phyloP scores from a whole-genome alignment of 64 coral and sea anemone genomes.

The Cladopsammia gracilis region DNA sequence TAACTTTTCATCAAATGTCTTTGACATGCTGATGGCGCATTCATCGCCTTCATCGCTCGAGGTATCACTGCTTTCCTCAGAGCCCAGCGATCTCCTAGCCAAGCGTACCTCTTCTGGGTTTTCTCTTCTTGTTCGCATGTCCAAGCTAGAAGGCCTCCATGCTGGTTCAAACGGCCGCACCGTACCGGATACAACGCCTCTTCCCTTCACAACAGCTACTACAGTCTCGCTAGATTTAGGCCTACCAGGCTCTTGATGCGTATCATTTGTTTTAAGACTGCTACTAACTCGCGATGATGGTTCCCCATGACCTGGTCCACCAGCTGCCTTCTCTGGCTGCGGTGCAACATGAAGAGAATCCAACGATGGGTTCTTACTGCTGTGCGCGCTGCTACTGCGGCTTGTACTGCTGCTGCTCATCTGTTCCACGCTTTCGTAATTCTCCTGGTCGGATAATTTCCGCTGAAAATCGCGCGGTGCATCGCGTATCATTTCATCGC shows the following conservation, averaged over 20 bases:
- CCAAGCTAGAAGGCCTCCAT: constrained; percentile 84
- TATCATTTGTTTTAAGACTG: background rate
- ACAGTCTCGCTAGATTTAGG: constrained; percentile 67
- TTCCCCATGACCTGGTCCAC: constrained; percentile 37
- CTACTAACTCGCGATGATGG: background rate
- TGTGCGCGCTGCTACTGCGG: constrained; percentile 77
- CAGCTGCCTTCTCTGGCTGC: constrained; percentile 26
- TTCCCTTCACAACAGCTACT: constrained; percentile 76
- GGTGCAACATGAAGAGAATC: constrained; percentile 83
- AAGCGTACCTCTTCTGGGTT: constrained; percentile 67
- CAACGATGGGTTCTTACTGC: constrained; percentile 88
- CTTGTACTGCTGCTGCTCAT: constrained; percentile 83
- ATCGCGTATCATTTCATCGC: constrained; percentile 27
- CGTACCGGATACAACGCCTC: constrained; percentile 61
- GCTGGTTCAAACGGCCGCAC: constrained; percentile 44
- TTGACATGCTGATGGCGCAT: constrained; percentile 85
- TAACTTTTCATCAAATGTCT: constrained; percentile 97
- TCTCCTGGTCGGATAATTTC: constrained; percentile 67
- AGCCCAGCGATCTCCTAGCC: constrained; percentile 43
- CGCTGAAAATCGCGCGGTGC: constrained; percentile 29
- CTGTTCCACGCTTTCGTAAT: constrained; percentile 65
- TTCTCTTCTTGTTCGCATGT: constrained; percentile 73
- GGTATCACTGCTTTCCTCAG: constrained; percentile 90
- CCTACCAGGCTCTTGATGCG: constrained; percentile 5
- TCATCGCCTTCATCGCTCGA: constrained; percentile 80